Base-by-base conservation (phyloP, 1,140 invertebrate species). In the Hetaerina americana region DNA sequence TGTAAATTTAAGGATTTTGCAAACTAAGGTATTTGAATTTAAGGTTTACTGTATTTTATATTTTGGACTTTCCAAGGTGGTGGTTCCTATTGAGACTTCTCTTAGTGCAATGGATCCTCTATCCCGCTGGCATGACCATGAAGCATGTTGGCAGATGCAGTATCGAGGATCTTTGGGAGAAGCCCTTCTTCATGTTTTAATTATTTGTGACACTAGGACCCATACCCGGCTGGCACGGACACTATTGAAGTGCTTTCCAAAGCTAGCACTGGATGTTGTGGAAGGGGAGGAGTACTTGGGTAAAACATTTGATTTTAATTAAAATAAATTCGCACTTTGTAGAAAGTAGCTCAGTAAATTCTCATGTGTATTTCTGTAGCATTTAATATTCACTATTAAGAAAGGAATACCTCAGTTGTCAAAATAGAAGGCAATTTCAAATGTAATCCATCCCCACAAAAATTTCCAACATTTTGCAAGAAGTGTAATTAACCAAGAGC, bases 281-380 rank as follows among this genome's bases (percentile, higher is more conserved):
- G 95, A 98, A 84, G 96, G 95, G 0, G 94, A 97, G 79, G 96
- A 99, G 83, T 98, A 98, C 84, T 87, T 95, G 78, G 96, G 93
- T 92, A 78, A 81, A 79, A 57, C 31, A n/a, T n/a, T n/a, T n/a
- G n/a, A n/a, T n/a, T n/a, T n/a, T n/a, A n/a, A n/a, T n/a, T n/a
- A n/a, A n/a, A n/a, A n/a, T n/a, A n/a, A n/a, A n/a, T n/a, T n/a
- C n/a, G n/a, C n/a, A n/a, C n/a, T n/a, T n/a, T n/a, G n/a, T n/a
- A n/a, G n/a, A n/a, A n/a, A n/a, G n/a, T n/a, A n/a, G n/a, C n/a
- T n/a, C n/a, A n/a, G n/a, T n/a, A n/a, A n/a, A n/a, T n/a, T n/a
- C n/a, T n/a, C n/a, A n/a, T n/a, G n/a, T n/a, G n/a, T n/a, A n/a
- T n/a, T n/a, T n/a, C n/a, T n/a, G n/a, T n/a, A n/a, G n/a, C n/a